Evolutionary conservation across 30 jellyfish, hydroid and myxozoan genomes (phyloP).

Genomic region (Nemopilema nomurai): DNA sequence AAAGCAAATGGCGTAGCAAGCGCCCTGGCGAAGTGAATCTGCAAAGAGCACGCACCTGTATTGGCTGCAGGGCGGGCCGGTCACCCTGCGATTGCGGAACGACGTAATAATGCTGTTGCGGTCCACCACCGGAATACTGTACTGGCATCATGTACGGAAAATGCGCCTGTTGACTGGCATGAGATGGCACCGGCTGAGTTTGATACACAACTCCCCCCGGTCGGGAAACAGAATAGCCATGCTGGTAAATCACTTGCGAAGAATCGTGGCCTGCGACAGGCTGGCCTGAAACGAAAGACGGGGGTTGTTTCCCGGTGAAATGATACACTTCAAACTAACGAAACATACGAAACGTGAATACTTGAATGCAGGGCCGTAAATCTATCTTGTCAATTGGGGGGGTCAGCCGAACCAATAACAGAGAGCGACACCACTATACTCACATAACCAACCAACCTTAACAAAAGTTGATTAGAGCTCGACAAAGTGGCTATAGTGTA

Average conservation of each 20-base stretch:
- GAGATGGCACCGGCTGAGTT: constrained; percentile 53
- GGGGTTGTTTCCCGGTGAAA: no score
- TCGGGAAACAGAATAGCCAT: constrained; percentile 52
- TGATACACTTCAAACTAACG: no score
- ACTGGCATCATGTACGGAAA: constrained; percentile 76
- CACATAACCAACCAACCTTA: no score
- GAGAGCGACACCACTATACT: no score
- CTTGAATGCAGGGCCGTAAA: no score
- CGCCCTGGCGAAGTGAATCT: neutral
- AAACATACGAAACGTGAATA: neutral
- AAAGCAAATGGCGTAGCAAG: neutral
- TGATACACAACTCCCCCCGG: constrained; percentile 52
- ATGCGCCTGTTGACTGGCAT: constrained; percentile 45
- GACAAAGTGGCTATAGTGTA: no score
- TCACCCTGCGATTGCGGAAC: constrained; percentile 79
- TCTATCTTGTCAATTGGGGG: no score
- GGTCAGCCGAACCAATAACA: no score
- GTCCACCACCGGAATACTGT: constrained; percentile 70
- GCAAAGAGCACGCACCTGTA: constrained; percentile 34
- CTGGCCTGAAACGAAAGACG: constrained; percentile 47
- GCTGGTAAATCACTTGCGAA: constrained; percentile 61
- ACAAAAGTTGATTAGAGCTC: no score
- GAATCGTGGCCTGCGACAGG: constrained; percentile 82
- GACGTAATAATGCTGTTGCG: constrained; percentile 71
- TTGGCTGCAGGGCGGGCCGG: constrained; percentile 41